phyloP scores from a whole-genome alignment of 2,888 invertebrate species.

The Agonopterix subpropinquella region DNA sequence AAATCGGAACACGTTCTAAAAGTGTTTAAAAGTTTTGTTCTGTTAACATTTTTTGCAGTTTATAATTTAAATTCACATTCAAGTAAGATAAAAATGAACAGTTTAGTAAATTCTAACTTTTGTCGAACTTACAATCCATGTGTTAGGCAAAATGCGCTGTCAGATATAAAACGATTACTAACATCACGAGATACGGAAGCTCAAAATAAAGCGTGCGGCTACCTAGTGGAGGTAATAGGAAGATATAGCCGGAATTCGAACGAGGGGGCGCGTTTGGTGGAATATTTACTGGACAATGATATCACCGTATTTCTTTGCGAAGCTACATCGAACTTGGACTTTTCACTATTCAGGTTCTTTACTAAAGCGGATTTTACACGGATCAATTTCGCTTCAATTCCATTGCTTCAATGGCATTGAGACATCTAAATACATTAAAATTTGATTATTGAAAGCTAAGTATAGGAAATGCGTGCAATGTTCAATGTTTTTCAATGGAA shows the following conservation, averaged over 20 bases:
- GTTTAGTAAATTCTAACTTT: constrained; percentile 52
- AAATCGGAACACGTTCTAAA: too few relatives aligned
- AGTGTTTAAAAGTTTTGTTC: too few relatives aligned
- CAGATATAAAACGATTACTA: constrained; percentile 57
- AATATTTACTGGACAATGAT: constrained; percentile 60
- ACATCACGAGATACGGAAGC: constrained; percentile 53
- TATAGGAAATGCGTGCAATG: too few relatives aligned
- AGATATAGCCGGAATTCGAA: constrained; percentile 43
- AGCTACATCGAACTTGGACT: constrained; percentile 61
- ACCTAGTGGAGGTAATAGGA: constrained; percentile 50
- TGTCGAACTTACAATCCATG: constrained; percentile 59
- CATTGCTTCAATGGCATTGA: too few relatives aligned
- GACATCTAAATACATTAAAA: too few relatives aligned
- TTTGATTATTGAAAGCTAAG: too few relatives aligned
- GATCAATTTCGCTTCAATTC: too few relatives aligned
- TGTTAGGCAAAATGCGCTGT: constrained; percentile 52
- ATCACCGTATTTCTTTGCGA: constrained; percentile 63
- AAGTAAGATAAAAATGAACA: constrained; percentile 33
- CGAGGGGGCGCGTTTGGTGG: constrained; percentile 43
- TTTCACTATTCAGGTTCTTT: constrained; percentile 50
- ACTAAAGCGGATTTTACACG: too few relatives aligned
- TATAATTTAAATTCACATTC: not conserved
- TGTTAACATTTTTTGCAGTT: too few relatives aligned
- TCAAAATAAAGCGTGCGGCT: constrained; percentile 61
- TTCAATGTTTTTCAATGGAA: too few relatives aligned